Percentiles rank a stretch among this genome's conserved stretches.
Evolutionary conservation across 2,113 vertebrate species (phyloP).

Genomic region (Tragelaphus buxtoni): DNA sequence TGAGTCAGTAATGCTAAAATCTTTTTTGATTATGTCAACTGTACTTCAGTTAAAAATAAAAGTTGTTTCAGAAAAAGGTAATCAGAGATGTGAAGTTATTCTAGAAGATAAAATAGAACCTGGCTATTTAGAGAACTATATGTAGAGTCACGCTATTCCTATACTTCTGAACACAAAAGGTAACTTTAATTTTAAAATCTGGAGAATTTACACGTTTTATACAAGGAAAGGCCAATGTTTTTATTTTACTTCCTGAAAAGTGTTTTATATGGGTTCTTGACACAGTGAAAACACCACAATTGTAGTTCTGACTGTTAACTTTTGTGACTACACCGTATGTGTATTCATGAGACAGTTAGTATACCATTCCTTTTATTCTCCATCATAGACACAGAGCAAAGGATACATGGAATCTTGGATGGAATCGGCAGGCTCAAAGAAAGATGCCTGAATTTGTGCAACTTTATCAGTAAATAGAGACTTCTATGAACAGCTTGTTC

Average conservation of each 20-base stretch:
- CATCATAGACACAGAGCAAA: neutral
- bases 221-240: slow-evolving; percentile 10
- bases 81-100: neutral
- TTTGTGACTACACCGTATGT: neutral
- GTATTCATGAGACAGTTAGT: neutral
- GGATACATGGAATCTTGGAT: neutral
- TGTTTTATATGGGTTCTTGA: neutral
- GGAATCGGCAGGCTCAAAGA: slow-evolving; percentile 4
- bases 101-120: neutral
- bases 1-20: neutral
- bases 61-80: neutral
- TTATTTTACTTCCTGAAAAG: neutral
- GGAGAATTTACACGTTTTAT: slow-evolving; percentile 26
- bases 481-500: neutral
- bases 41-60: neutral
- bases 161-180: neutral
- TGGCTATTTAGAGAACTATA: neutral
- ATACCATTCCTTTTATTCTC: neutral
- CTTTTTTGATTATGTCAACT: neutral
- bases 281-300: neutral
- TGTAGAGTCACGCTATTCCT: neutral
- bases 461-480: neutral
- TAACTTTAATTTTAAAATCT: slow-evolving; percentile 43
- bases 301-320: neutral
- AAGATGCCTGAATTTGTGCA: neutral